Evolutionary conservation across 2,888 invertebrate genomes (phyloP), one percentile per base, ranked within the genome.

Genomic region (Tridacna gigas): DNA sequence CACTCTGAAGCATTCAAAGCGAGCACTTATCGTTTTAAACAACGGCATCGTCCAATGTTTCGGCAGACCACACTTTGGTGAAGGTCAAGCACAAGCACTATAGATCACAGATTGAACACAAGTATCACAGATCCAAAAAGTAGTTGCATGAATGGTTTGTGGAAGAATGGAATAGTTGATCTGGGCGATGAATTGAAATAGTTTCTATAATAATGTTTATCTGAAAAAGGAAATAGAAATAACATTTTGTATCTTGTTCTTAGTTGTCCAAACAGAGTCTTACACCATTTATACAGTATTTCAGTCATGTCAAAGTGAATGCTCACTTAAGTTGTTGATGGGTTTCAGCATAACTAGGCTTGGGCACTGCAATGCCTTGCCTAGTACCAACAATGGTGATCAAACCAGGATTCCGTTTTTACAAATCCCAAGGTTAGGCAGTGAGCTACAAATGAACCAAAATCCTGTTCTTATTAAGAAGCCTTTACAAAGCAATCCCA

Each of bases 131-230:
- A 37, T 78, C 80, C 78, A 26, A 86, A 28, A 69, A 80, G 74
- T 22, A 71, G 67, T 48, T 75, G 80, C 86, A 86, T 86, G 86
- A 83, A 86, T 86, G 86, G 75, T 80, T 82, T 80, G 78, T 78
- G 80, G 86, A 80, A 61, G 51, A 26, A 71, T 71, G 71, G 71
- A 71, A 71, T 71, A 71, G 71, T 51, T 71, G 71, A 26, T 18
- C 25, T 7, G 13, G 26, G 48, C 11, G 71, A 71, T 22, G 71
- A 71, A 71, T 56, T 77, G 66, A 60, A 45, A 69, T 18, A 65
- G 26, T 76, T 45, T 65, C 63, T 76, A 73, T 73, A 73, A 28
- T n/a, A 60, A 4, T 75, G 13, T 22, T 63, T 47, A 77, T 77
- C 77, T 77, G 77, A 69, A 77, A 77, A 20, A 56, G 56, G 56